Evolutionary conservation across 2,113 vertebrate species (phyloP).

Genomic region (Chlamydotis undulata): DNA sequence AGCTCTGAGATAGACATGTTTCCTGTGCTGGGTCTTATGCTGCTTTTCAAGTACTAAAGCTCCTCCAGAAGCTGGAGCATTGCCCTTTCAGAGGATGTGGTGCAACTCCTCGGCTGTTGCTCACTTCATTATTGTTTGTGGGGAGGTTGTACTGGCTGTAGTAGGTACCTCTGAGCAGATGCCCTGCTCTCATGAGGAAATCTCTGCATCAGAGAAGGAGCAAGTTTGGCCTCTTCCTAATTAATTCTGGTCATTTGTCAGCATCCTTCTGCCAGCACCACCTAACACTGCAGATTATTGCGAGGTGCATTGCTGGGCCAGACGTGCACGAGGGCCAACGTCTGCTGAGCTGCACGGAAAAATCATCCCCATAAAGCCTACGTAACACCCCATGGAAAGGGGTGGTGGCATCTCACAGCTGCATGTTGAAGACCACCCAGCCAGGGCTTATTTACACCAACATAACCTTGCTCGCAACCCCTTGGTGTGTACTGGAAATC

Average conservation of each 20-base stretch:
- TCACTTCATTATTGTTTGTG: background rate
- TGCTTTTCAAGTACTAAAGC: background rate
- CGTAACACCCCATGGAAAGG: background rate
- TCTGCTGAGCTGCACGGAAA: background rate
- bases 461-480: background rate
- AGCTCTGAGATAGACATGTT: background rate
- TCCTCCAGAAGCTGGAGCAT: background rate
- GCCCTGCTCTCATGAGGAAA: background rate
- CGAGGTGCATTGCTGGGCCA: fast-evolving
- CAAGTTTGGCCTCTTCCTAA: background rate
- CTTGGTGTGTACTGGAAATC: background rate
- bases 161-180: background rate
- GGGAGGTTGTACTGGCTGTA: background rate
- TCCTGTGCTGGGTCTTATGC: fast-evolving
- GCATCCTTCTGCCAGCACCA: background rate
- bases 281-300: background rate
- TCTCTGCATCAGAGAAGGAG: background rate
- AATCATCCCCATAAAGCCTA: background rate
- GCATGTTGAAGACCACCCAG: background rate
- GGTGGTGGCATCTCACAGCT: background rate
- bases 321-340: fast-evolving
- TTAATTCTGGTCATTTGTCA: fast-evolving
- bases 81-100: background rate
- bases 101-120: background rate
- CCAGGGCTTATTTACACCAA: background rate